Base-by-base conservation (phyloP, 2,797 vertebrate genomes). In the Lophius americanus region DNA sequence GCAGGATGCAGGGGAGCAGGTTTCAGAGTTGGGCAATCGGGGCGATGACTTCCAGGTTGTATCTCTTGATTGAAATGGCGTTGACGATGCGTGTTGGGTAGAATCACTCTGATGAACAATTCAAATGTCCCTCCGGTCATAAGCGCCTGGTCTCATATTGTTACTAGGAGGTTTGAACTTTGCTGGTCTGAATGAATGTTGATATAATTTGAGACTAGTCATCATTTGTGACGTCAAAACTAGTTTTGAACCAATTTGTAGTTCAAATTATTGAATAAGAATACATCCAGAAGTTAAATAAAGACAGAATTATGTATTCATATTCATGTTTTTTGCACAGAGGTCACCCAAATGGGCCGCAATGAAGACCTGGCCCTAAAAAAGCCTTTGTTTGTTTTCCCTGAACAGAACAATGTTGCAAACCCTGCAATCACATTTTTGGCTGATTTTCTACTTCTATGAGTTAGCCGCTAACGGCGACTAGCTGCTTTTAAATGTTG, bases 11-110 rank as follows among this genome's bases (percentile, higher is more conserved):
- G 44, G 7, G 1, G 62, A 10, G 47, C 75, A 54, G 10, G 83
- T 80, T 6, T n/a, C 68, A 9, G 56, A 50, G 9, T 37, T 4
- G 6, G 23, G 33, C 37, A 68, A 8, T 46, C 57, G 66, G 0
- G 41, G 67, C 0, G 67, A 83, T 0, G 86, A 79, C 37, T 94
- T 94, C 78, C 91, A 93, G 44, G 84, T 76, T 0, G 60, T 93
- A 10, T 90, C 85, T 0, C 89, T 94, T 0, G 92, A 93, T 46
- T 94, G 68, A 93, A 58, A 37, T 51, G 36, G 35, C 3, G 12
- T 53, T 2, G 4, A 55, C 46, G 36, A 51, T 41, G 44, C 38
- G 51, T 51, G 39, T 35, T 14, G 4, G 41, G 46, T 37, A 32
- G 14, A 11, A 13, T 60, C 0, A 14, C 12, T 60, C 14, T 67